These are phyloP conservation scores for Zhuqinia jingwanae DNA, from an alignment of 2,888 invertebrate genomes.

Conservation along the genomic window DNA sequence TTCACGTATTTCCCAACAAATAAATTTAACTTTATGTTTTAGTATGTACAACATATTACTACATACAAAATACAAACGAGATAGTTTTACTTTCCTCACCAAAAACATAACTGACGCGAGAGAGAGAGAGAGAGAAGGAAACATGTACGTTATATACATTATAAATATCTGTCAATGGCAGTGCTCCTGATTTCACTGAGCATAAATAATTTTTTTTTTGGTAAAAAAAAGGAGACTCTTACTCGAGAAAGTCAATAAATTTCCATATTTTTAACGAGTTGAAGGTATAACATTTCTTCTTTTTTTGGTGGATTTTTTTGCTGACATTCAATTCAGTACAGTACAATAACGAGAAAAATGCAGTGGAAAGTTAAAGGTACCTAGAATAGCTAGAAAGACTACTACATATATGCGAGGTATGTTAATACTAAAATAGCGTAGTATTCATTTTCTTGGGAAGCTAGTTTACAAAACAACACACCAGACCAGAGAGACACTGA, in stretches of 20 bases:
- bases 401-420: no score
- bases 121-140: no score
- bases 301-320: neutral
- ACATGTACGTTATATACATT: no score
- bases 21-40: no score
- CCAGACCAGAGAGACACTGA: neutral
- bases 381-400: neutral
- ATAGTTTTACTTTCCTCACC: no score
- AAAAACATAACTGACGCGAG: no score
- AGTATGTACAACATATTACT: no score
- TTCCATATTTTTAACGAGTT: slow-evolving; percentile 36
- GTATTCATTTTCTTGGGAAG: slow-evolving; percentile 7
- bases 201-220: slow-evolving; percentile 17
- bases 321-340: slow-evolving; percentile 12
- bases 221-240: neutral
- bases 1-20: no score
- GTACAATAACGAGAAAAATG: no score
- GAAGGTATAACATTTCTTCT: neutral
- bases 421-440: neutral
- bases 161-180: no score
- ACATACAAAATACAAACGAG: no score
- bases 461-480: neutral
- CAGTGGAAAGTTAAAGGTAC: neutral
- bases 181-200: neutral
- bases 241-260: slow-evolving; percentile 56